These are phyloP conservation scores for Melinaea menophilus DNA, from an alignment of 2,888 invertebrate genomes.

Conservation along the genomic window DNA sequence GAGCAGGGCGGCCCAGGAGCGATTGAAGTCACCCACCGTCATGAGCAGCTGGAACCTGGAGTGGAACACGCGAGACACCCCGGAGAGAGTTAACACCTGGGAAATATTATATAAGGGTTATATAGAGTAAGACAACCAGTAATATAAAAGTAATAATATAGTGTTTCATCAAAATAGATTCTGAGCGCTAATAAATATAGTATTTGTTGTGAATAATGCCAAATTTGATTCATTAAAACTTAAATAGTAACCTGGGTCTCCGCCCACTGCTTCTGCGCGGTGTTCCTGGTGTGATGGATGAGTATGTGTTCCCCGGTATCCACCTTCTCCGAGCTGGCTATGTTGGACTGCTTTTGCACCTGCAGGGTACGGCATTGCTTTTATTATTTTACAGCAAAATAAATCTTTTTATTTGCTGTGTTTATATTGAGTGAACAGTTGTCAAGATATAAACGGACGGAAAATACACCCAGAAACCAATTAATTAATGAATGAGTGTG, in stretches of 20 bases:
- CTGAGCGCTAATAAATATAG: too few species aligned
- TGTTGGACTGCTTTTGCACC: conserved; percentile 85
- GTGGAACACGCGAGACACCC: conserved; percentile 95
- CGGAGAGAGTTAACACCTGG: conserved; percentile 91
- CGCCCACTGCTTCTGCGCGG: conserved; percentile 99
- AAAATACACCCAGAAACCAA: too few species aligned
- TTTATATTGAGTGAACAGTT: too few species aligned
- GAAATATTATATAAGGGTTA: too few species aligned
- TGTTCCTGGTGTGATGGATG: conserved; percentile 98
- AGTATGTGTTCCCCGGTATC: conserved; percentile 95
- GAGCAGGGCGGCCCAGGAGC: conserved; percentile 95
- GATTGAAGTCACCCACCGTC: conserved; percentile 91
- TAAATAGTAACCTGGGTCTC: conserved; percentile 87
- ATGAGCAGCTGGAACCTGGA: conserved; percentile 91
- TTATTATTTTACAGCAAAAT: neutral
- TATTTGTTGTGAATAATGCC: too few species aligned
- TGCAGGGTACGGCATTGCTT: conserved; percentile 40
- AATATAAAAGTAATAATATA: too few species aligned
- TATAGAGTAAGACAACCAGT: too few species aligned
- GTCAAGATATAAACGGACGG: too few species aligned
- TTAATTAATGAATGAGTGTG: too few species aligned
- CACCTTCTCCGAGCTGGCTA: conserved; percentile 87
- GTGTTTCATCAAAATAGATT: too few species aligned
- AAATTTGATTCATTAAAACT: too few species aligned
- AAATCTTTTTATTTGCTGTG: too few species aligned